A percentile compares a stretch with the other conserved stretches of the same genome.
Evolutionary conservation across 30 jellyfish, hydroid and myxozoan genomes (phyloP).

Genomic region (Calvadosia cruxmelitensis): DNA sequence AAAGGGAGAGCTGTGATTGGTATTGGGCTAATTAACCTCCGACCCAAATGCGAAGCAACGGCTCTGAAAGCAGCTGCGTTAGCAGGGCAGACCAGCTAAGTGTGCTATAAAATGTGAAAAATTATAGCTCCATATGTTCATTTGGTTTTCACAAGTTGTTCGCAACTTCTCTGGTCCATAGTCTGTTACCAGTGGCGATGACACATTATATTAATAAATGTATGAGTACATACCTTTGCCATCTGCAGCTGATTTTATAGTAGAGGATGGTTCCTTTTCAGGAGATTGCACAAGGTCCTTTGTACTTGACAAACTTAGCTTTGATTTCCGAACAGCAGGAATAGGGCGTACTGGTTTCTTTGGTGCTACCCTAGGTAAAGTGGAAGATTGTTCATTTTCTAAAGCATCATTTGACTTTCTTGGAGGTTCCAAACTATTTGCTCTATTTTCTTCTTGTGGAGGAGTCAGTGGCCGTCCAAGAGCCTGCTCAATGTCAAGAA

Average conservation of each 20-base stretch:
- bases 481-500: not conserved
- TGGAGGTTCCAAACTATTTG: not conserved
- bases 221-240: too few species aligned
- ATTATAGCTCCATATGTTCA: too few species aligned
- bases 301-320: not conserved
- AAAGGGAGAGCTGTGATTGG: too few species aligned
- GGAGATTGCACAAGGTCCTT: not conserved
- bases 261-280: not conserved
- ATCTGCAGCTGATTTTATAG: not conserved
- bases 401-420: not conserved
- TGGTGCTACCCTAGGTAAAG: not conserved
- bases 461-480: not conserved
- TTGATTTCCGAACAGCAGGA: not conserved
- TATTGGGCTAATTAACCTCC: too few species aligned
- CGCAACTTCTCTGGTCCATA: too few species aligned
- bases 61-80: too few species aligned
- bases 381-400: not conserved
- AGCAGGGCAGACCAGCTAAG: too few species aligned
- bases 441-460: not conserved
- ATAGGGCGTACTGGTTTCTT: not conserved
- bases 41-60: too few species aligned
- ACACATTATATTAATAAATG: too few species aligned
- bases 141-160: too few species aligned
- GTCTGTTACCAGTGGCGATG: too few species aligned
- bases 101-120: too few species aligned